Conservation (phyloP, 2,888 invertebrate species). For the Drosophila nigritarsus region DNA sequence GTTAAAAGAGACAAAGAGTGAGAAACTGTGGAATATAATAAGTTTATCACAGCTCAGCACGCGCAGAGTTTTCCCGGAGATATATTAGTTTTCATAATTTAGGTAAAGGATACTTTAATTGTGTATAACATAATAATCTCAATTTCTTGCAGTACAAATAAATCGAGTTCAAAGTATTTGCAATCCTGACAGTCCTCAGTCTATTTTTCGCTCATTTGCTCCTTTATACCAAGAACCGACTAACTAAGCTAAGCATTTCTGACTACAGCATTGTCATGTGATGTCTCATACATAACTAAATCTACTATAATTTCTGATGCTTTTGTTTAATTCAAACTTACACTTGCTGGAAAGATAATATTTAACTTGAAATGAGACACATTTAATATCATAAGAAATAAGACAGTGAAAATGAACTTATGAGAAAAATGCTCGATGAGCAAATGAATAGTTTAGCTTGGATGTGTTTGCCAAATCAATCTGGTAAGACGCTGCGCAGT, state of each 20-base stretch:
- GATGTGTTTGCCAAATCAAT: background rate
- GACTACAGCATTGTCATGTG: too few species aligned
- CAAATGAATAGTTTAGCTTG: background rate
- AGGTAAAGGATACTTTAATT: too few species aligned
- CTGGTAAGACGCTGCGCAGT: slow-evolving; percentile 28
- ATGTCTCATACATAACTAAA: too few species aligned
- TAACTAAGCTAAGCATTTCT: too few species aligned
- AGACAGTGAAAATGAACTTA: background rate
- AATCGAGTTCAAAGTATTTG: background rate
- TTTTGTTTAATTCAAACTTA: background rate
- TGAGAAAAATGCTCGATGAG: background rate
- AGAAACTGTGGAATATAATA: background rate
- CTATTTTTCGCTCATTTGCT: too few species aligned
- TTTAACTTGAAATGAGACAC: background rate
- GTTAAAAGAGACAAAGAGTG: background rate
- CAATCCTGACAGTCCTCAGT: too few species aligned
- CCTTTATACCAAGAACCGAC: too few species aligned
- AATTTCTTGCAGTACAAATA: background rate
- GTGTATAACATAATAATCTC: too few species aligned
- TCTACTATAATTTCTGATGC: too few species aligned
- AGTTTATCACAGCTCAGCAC: background rate
- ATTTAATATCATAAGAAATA: background rate
- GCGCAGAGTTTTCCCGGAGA: background rate
- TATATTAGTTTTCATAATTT: background rate
- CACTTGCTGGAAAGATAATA: too few species aligned